A percentile compares a stretch with the other conserved stretches of the same genome.
Evolutionary conservation across 2,113 vertebrate species (phyloP).

Genomic region (Girardinichthys multiradiatus): DNA sequence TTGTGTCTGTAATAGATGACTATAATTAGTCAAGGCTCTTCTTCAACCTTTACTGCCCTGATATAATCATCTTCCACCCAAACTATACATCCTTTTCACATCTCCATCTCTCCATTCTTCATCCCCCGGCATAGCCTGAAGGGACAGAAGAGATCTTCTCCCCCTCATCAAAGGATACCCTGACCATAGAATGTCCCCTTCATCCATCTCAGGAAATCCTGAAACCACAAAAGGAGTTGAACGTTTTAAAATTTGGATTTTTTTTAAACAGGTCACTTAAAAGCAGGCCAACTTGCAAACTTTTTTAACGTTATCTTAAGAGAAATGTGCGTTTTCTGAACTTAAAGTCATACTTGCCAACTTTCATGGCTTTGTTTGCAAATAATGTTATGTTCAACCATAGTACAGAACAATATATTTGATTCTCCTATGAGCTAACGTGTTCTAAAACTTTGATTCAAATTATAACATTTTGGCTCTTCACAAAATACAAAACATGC

Average conservation of each 20-base stretch:
- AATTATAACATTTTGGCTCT: no score
- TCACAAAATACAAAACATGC: no score
- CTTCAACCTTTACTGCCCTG: conserved; percentile 86
- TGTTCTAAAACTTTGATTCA: no score
- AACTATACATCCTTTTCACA: conserved; percentile 79
- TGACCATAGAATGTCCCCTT: conserved; percentile 33
- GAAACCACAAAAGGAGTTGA: neutral
- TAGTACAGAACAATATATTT: no score
- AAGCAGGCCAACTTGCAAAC: no score
- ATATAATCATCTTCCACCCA: conserved; percentile 75
- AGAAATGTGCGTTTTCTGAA: no score
- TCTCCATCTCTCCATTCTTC: conserved; percentile 71
- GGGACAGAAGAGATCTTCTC: conserved; percentile 66
- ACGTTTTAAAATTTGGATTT: neutral
- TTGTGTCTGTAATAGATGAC: conserved; percentile 99
- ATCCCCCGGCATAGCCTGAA: conserved; percentile 55
- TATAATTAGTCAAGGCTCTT: conserved; percentile 99
- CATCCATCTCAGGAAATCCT: conserved; percentile 7
- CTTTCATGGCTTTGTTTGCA: no score
- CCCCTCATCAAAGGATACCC: conserved; percentile 48
- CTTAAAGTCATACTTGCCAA: no score
- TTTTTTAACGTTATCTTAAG: no score
- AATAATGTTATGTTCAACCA: no score
- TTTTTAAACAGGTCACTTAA: no score
- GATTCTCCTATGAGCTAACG: no score